A percentile compares a stretch with the other conserved stretches of the same genome.
Evolutionary conservation across 1,140 invertebrate genomes (phyloP).

Genomic region (Apis florea): DNA sequence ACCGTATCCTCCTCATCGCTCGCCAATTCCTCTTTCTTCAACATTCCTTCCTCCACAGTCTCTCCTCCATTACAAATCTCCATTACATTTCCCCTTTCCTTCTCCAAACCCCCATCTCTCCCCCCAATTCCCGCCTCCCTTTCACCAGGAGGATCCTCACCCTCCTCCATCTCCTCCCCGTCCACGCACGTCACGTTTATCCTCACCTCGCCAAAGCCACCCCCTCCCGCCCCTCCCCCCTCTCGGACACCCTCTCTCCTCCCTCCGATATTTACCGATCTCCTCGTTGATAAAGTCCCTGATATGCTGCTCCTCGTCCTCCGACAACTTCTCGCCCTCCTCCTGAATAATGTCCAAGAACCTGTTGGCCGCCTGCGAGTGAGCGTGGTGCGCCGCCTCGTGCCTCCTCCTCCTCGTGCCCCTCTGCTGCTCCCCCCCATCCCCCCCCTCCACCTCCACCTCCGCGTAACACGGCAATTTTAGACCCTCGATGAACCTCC

Average conservation of each 20-base stretch:
- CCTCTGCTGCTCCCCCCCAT: conserved; percentile 69
- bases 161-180: no score
- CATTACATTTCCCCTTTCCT: no score
- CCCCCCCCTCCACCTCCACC: conserved; percentile 50
- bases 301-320: conserved; percentile 73
- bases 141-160: no score
- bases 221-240: no score
- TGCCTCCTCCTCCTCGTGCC: conserved; percentile 82
- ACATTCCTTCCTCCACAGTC: neutral
- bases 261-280: conserved; percentile 80
- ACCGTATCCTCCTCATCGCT: neutral
- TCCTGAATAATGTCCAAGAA: conserved; percentile 86
- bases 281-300: conserved; percentile 79
- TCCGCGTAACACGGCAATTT: conserved; percentile 79
- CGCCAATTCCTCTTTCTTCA: neutral
- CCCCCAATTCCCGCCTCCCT: no score
- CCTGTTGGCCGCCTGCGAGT: conserved; percentile 81
- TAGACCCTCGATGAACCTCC: conserved; percentile 82
- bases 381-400: conserved; percentile 80
- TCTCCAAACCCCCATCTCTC: neutral
- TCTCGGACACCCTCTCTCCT: conserved; percentile 59
- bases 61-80: neutral
- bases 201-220: neutral
- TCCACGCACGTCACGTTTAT: neutral
- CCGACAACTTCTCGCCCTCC: conserved; percentile 78